phyloP scores from a whole-genome alignment of 2,888 invertebrate species.

The Schizaphis graminum region DNA sequence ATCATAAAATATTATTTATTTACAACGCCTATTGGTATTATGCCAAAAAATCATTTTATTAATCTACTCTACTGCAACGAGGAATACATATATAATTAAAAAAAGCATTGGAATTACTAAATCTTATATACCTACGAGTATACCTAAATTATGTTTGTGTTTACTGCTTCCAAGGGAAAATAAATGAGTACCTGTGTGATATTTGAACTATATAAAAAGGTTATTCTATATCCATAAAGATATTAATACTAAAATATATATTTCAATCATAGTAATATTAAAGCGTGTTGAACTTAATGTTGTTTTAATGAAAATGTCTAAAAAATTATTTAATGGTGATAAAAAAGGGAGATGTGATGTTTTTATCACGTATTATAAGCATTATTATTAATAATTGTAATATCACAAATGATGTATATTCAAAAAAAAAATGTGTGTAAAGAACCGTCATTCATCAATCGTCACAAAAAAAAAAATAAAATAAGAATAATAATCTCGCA shows the following conservation, averaged over 20 bases:
- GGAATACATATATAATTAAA: neutral
- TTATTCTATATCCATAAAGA: neutral
- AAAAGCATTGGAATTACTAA: neutral
- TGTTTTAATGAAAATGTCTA: neutral
- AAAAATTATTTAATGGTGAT: neutral
- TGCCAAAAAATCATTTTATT: slow-evolving; percentile 26
- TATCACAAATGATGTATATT: neutral
- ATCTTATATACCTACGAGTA: too few species aligned
- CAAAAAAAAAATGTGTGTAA: neutral
- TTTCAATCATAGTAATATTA: neutral
- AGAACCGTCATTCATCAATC: neutral
- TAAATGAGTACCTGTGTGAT: neutral
- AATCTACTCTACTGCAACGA: neutral
- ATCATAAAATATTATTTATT: neutral
- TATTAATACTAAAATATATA: neutral
- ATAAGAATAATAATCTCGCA: neutral
- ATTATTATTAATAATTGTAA: neutral
- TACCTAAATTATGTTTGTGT: neutral
- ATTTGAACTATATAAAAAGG: neutral
- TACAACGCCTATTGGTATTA: neutral
- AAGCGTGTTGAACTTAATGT: neutral
- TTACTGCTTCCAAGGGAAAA: neutral
- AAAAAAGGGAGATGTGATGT: neutral
- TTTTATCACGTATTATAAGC: neutral
- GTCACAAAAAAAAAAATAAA: neutral